Conservation (phyloP, 2,113 vertebrate genomes). For the Copsychus sechellarum region DNA sequence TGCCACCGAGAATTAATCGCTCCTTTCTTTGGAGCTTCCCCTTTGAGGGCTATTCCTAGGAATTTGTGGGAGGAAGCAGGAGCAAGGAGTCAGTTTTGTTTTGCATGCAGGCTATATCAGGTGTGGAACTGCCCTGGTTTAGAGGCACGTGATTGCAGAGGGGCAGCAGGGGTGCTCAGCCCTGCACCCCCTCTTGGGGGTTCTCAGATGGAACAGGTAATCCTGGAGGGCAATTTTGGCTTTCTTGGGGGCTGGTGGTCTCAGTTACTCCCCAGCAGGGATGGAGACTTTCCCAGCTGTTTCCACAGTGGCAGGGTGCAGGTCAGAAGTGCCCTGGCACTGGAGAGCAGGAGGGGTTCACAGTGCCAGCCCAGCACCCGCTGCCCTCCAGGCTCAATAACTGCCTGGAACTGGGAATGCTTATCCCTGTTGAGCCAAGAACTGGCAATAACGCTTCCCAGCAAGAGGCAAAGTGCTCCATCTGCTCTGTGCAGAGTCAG, state of each 20-base stretch:
- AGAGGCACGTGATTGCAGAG: fast-evolving
- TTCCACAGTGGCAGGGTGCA: fast-evolving
- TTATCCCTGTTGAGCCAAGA: background rate
- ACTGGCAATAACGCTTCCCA: background rate
- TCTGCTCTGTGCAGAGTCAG: background rate
- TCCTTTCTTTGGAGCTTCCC: background rate
- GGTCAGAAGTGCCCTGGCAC: fast-evolving
- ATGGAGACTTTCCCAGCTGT: background rate
- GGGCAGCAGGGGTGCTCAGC: background rate
- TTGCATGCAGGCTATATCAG: background rate
- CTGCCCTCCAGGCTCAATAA: background rate
- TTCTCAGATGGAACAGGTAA: fast-evolving
- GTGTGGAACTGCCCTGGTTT: background rate
- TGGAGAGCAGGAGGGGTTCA: fast-evolving
- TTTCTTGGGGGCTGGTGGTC: background rate
- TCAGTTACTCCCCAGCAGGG: fast-evolving
- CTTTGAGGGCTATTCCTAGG: background rate
- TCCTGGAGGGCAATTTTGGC: fast-evolving
- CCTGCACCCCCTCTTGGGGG: background rate
- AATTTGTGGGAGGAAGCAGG: background rate
- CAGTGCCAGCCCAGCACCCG: background rate
- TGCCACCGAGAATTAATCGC: slow-evolving; percentile 55
- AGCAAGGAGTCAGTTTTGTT: background rate
- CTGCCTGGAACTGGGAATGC: background rate
- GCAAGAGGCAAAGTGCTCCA: background rate